Conservation (phyloP, 92 coral and sea anemone species). For the Porites evermanni region DNA sequence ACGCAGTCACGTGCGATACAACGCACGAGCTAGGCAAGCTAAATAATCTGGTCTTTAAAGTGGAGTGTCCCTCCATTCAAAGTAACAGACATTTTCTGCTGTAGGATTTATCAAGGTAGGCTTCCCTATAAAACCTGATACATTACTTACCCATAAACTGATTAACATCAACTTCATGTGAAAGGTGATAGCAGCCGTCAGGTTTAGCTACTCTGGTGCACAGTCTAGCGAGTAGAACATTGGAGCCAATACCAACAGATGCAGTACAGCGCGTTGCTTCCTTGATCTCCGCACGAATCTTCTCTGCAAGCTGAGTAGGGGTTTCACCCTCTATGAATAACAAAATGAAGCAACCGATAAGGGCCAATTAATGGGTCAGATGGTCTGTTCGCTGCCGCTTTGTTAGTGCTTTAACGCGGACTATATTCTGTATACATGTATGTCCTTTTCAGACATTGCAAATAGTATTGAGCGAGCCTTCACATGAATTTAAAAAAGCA, state of each 20-base stretch:
- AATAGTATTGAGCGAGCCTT: too few relatives aligned
- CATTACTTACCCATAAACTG: conserved; percentile 82
- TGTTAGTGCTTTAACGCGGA: too few relatives aligned
- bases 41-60: too few relatives aligned
- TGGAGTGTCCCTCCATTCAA: too few relatives aligned
- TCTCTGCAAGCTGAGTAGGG: conserved; percentile 77
- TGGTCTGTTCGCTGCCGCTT: not conserved
- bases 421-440: too few relatives aligned
- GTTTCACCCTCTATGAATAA: conserved; percentile 60
- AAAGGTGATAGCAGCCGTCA: conserved; percentile 82
- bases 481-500: too few relatives aligned
- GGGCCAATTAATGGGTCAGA: not conserved
- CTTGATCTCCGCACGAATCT: conserved; percentile 80
- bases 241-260: conserved; percentile 84
- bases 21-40: too few relatives aligned
- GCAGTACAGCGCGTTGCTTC: conserved; percentile 89
- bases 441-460: too few relatives aligned
- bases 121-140: not conserved
- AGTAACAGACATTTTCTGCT: too few relatives aligned
- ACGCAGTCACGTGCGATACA: too few relatives aligned
- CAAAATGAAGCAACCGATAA: too few relatives aligned
- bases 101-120: too few relatives aligned
- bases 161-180: conserved; percentile 57
- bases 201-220: conserved; percentile 96
- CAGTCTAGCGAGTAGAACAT: conserved; percentile 91